Evolutionary conservation across 2,888 invertebrate species (phyloP), one percentile per base, ranked within the genome.

Genomic region (Drosophila melanocephala): DNA sequence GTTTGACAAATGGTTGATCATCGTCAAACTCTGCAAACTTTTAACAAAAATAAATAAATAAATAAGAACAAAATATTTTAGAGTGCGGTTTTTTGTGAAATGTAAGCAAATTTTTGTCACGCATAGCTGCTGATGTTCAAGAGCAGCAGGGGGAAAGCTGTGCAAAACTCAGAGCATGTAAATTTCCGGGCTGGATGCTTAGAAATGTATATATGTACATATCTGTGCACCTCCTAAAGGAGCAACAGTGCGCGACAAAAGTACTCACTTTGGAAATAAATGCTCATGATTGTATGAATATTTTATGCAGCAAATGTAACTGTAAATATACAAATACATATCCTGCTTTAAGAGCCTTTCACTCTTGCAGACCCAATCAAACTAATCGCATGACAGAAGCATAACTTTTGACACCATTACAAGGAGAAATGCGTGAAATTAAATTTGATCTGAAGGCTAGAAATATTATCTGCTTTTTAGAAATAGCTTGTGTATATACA

Each of bases 271-370:
- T 67, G 71, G 71, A 72, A 83, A 78, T 68, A 86, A 91, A 79
- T 83, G 83, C 88, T 82, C 77, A 81, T 72, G 79, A 89, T 86
- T 83, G 78, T 83, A 83, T 88, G 88, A 89, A 89, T 90, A 90
- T 91, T 91, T 91, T 77, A 89, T 90, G 72, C 73, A 52, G 65
- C 76, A 86, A 85, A 88, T 85, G 88, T 88, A 75, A 75, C 83
- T 47, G 47, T 77, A 87, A 83, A 82, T 77, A 80, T 52, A 75
- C 66, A 71, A 56, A 68, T n/a, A 37, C 52, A 56, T 63, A 14
- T 59, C 32, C 47, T 30, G 6, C 10, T 5, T 66, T 44, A 56
- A 47, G 28, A 26, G 58, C 10, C 37, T 44, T 51, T 55, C 33
- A 16, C n/a, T 33, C 59, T 59, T 3, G 56, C 32, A 28, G 12